Percentiles rank a stretch among this genome's conserved stretches.
Evolutionary conservation across 1,140 invertebrate genomes (phyloP).

Genomic region (Eupristina koningsbergeri): DNA sequence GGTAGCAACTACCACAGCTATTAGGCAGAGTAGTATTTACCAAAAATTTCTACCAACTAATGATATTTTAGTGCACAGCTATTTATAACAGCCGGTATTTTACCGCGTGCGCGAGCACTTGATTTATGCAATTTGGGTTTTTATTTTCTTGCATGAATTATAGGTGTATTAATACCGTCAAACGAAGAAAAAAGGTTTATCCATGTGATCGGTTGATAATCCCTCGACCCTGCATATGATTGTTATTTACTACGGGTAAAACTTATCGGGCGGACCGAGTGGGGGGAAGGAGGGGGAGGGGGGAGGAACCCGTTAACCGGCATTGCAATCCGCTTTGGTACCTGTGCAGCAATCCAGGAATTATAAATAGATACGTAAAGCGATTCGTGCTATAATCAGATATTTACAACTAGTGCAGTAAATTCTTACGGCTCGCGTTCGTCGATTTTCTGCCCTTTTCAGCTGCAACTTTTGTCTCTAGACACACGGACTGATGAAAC

Average conservation of each 20-base stretch:
- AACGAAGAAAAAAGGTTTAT: background rate
- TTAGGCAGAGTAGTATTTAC: too few relatives aligned
- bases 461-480: too few relatives aligned
- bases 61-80: too few relatives aligned
- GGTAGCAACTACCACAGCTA: too few relatives aligned
- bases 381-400: background rate
- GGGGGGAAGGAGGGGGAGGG: background rate
- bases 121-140: too few relatives aligned
- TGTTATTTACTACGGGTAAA: background rate
- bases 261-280: background rate
- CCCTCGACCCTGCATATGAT: background rate
- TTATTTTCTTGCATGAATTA: too few relatives aligned
- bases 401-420: background rate
- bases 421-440: background rate
- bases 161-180: background rate
- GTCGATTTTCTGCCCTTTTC: too few relatives aligned
- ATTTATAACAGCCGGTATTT: too few relatives aligned
- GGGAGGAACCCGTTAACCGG: background rate
- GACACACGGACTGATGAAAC: too few relatives aligned
- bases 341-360: background rate
- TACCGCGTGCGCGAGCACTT: too few relatives aligned
- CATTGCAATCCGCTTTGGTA: background rate
- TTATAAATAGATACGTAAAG: background rate
- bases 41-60: too few relatives aligned
- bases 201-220: background rate